These are phyloP conservation scores for Etheostoma perlongum DNA, from an alignment of 2,797 vertebrate genomes.

Conservation along the genomic window DNA sequence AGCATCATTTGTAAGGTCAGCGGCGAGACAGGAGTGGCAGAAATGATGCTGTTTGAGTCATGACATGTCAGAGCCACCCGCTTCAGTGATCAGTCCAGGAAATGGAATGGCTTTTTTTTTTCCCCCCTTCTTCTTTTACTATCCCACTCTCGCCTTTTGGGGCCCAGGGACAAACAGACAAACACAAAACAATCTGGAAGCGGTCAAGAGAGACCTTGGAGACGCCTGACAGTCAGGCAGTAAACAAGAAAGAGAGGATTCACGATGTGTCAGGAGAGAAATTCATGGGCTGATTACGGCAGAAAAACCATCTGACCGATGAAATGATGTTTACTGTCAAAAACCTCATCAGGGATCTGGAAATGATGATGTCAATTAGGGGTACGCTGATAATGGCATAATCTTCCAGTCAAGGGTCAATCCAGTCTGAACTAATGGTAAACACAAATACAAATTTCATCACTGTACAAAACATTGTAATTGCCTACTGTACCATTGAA, in stretches of 20 bases:
- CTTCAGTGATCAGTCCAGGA: conserved; percentile 85
- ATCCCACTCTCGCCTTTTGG: conserved; percentile 63
- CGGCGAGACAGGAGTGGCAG: conserved; percentile 82
- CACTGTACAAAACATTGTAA: neutral
- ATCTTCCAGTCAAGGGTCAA: neutral
- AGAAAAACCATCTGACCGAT: neutral
- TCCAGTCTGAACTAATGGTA: neutral
- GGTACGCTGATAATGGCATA: neutral
- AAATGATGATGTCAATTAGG: conserved; percentile 35
- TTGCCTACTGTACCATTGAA: neutral
- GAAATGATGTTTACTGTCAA: conserved; percentile 11
- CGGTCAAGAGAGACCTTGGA: conserved; percentile 78
- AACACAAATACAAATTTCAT: neutral
- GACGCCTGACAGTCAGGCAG: conserved; percentile 69
- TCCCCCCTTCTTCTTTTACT: conserved; percentile 42
- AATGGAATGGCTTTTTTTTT: conserved; percentile 81
- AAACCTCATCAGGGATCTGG: conserved; percentile 13
- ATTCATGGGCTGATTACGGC: conserved; percentile 35
- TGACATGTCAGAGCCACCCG: conserved; percentile 83
- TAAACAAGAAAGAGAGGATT: conserved; percentile 71
- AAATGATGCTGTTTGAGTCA: conserved; percentile 88
- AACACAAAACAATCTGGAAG: conserved; percentile 78
- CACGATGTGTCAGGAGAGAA: conserved; percentile 55
- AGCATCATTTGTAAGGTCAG: conserved; percentile 87
- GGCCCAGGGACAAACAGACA: conserved; percentile 77